These are phyloP conservation scores for Petrocephalus schoutedeni DNA, from an alignment of 2,797 vertebrate species.

Conservation along the genomic window DNA sequence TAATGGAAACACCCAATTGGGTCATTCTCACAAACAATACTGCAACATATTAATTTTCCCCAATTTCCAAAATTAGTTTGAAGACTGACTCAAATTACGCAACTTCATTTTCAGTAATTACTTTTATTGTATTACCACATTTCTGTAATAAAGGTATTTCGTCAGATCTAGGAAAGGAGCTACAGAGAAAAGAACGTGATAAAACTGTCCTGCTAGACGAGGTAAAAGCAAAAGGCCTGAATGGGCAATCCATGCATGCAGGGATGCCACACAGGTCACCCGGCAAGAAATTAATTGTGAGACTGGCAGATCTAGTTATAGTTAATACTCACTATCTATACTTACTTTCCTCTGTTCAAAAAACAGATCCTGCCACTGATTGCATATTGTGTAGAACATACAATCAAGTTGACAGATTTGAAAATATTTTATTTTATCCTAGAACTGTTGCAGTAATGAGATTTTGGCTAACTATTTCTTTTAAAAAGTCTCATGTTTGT, in stretches of 20 bases:
- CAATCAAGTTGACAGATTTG: neutral
- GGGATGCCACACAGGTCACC: neutral
- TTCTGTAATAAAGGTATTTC: neutral
- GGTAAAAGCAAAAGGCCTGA: neutral
- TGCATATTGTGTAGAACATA: neutral
- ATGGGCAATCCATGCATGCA: neutral
- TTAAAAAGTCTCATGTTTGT: neutral
- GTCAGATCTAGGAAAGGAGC: neutral
- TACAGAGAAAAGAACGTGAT: neutral
- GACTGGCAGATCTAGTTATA: neutral
- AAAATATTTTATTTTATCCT: neutral
- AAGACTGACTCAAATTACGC: neutral
- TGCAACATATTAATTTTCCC: neutral
- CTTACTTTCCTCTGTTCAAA: neutral
- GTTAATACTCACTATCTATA: neutral
- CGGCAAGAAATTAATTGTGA: neutral
- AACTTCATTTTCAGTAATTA: neutral
- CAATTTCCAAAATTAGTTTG: neutral
- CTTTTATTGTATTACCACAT: neutral
- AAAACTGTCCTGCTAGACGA: neutral
- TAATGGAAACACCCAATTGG: neutral
- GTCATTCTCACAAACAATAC: conserved; percentile 2
- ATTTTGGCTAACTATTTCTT: neutral
- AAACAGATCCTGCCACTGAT: neutral
- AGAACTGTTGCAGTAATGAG: neutral